Conservation (phyloP, 2,113 vertebrate species). For the Semnornis frantzii region DNA sequence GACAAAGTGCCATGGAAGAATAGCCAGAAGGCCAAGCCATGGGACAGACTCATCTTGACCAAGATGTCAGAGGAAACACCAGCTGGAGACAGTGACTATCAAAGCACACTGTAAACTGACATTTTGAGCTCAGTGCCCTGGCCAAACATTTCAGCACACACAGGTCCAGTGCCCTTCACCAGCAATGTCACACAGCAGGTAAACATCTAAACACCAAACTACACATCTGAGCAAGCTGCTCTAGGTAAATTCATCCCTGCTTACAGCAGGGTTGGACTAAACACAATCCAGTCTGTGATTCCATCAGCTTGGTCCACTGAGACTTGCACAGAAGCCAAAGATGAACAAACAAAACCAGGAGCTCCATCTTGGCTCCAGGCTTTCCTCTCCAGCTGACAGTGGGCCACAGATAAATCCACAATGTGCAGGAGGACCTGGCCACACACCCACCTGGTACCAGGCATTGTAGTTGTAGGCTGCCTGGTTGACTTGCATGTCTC, state of each 20-base stretch:
- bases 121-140: background rate
- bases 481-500: conserved; percentile 86
- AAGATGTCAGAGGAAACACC: rapidly evolving
- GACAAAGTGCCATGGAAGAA: rapidly evolving
- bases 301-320: no score
- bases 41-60: no score
- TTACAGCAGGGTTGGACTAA: no score
- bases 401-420: no score
- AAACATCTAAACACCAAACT: no score
- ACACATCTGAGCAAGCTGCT: no score
- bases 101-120: background rate
- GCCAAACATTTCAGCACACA: background rate
- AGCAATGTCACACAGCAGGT: no score
- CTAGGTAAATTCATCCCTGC: no score
- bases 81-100: rapidly evolving
- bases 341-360: rapidly evolving
- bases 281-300: no score
- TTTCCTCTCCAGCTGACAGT: rapidly evolving
- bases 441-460: conserved; percentile 92
- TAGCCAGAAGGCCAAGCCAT: background rate
- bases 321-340: rapidly evolving
- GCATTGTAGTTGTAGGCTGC: conserved; percentile 93
- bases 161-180: background rate
- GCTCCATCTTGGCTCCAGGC: background rate
- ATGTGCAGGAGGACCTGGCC: background rate